Evolutionary conservation across 2,113 vertebrate genomes (phyloP).

Genomic region (Cottus gobio): DNA sequence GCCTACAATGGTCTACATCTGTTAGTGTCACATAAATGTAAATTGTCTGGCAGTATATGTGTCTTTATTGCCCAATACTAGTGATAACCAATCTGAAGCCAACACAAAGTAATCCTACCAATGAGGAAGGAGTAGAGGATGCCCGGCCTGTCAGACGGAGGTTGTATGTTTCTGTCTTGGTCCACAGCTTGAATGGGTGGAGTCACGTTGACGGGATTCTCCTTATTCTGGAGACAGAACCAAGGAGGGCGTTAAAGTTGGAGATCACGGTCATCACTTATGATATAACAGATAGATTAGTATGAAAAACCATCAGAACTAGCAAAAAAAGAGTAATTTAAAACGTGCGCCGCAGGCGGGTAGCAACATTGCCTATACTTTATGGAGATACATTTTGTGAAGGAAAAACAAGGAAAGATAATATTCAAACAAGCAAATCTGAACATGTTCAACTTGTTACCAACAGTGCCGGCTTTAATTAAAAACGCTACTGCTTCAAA

Average conservation of each 20-base stretch:
- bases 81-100: background rate
- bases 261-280: conserved; percentile 16
- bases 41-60: background rate
- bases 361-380: background rate
- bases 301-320: background rate
- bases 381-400: background rate
- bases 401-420: background rate
- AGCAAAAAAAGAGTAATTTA: background rate
- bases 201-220: conserved; percentile 94
- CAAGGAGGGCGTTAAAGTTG: background rate
- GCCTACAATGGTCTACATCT: background rate
- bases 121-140: conserved; percentile 96
- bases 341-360: background rate
- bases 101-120: conserved; percentile 84
- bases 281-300: conserved; percentile 18
- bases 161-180: conserved; percentile 95
- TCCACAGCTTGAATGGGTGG: conserved; percentile 94
- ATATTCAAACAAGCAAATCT: background rate
- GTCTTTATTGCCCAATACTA: background rate
- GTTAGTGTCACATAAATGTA: background rate
- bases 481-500: conserved; percentile 13
- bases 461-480: background rate
- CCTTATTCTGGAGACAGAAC: conserved; percentile 82
- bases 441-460: background rate
- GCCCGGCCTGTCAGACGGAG: conserved; percentile 92